Base-by-base conservation (phyloP, 2,113 vertebrate genomes). In the Sinocyclocheilus rhinocerous region DNA sequence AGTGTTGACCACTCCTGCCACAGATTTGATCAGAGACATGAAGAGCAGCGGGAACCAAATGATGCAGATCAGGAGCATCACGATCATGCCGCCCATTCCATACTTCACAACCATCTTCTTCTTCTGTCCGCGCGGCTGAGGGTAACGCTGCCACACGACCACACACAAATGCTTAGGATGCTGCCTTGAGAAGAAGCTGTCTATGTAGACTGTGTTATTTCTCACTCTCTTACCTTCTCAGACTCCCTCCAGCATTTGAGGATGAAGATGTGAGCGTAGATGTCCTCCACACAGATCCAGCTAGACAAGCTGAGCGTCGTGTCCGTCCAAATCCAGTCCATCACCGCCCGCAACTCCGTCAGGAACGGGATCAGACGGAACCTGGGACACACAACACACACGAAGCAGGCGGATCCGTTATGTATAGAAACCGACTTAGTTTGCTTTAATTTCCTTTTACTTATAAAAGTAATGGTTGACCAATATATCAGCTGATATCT, bases 321-420 rank as follows among this genome's bases (percentile, higher is more conserved):
- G 87, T 99, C 98, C 5, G 98, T 99, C 98, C 98, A 99, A 84
- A 99, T 98, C 98, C 98, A 99, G 94, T 99, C 98, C 98, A 99
- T 99, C 90, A 99, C 98, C 45, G 45, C 45, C 2, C 45, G 45
- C 45, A 48, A 12, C 45, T 48, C 45, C 45, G 45, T 48, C 45
- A 99, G 91, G 92, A 99, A 99, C 0, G 98, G 98, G 59, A 99
- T 97, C 39, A 99, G 91, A 18, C 98, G 98, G 92, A 99, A 99
- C 90, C 98, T 99, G 20, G 75, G 88, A 42, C 9, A 72, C 29
- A 87, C 13, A 88, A 16, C 6, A 82, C 18, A 33, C 59, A 69
- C 78, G 75, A 48, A 11, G 11, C 45, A 45, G 45, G 45, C 11
- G 42, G 42, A 45, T 45, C 42, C 42, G 8, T 45, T 45, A 11